Evolutionary conservation across 2,113 vertebrate species (phyloP).

Genomic region (Serilophus lunatus): DNA sequence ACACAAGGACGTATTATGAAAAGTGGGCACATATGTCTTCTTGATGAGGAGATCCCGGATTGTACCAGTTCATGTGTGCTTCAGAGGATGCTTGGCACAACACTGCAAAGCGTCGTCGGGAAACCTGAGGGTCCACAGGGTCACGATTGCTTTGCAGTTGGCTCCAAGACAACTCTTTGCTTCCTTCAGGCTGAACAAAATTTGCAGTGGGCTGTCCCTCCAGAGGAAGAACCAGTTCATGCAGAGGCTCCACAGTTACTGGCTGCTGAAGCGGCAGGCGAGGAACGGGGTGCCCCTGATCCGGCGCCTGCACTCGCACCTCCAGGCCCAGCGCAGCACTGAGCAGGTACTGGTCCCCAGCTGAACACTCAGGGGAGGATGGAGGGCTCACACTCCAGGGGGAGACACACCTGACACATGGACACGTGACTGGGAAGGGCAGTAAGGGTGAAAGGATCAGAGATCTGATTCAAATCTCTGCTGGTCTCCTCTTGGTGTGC

Average conservation of each 20-base stretch:
- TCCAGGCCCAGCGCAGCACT: slow-evolving; percentile 85
- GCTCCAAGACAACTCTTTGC: slow-evolving; percentile 38
- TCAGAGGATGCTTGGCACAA: not conserved
- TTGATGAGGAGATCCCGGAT: not conserved
- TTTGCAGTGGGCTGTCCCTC: slow-evolving; percentile 89
- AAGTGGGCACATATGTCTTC: not conserved
- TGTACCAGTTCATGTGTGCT: not conserved
- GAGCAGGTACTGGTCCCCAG: slow-evolving; percentile 79
- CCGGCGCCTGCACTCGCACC: slow-evolving; percentile 85
- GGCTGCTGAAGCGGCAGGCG: slow-evolving; percentile 94
- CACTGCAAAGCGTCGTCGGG: not conserved
- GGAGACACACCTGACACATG: not conserved
- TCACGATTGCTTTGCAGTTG: not conserved
- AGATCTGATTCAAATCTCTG: not conserved
- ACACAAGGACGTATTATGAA: not conserved
- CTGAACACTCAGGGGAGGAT: accelerated
- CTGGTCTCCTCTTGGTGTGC: not conserved
- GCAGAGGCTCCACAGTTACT: slow-evolving; percentile 94
- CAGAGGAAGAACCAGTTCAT: slow-evolving; percentile 97
- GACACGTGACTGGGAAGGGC: not conserved
- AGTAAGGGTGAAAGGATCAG: not conserved
- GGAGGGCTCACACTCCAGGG: not conserved
- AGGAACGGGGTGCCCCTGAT: slow-evolving; percentile 94
- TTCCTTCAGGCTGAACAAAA: slow-evolving; percentile 87
- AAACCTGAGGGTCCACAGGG: not conserved